Base-by-base conservation (phyloP, 2,888 invertebrate species). In the Micropterix aruncella region DNA sequence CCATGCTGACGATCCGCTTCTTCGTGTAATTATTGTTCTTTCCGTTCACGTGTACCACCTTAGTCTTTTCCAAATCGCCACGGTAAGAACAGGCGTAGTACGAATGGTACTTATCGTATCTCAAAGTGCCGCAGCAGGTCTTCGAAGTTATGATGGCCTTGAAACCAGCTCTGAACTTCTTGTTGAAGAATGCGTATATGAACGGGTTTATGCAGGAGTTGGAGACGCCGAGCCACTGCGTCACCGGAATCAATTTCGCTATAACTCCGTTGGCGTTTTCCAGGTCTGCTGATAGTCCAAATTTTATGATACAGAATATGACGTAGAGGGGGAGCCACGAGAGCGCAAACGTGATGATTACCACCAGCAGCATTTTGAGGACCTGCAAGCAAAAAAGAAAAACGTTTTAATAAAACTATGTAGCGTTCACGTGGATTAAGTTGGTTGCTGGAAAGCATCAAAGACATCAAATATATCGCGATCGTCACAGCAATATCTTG, bases 161-260 rank as follows among this genome's bases (percentile, higher is more conserved):
- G 55, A 74, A 74, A 3, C 74, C 74, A 18, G 61, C 57, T 37
- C 74, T 56, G 58, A 70, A 75, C 53, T 72, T 70, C 45, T 65
- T 62, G 56, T 74, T 73, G 60, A 74, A 73, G 55, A 73, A 73
- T 37, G 72, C 70, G 56, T 75, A 75, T 7, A 75, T 61, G 38
- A 74, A 61, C 1, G 75, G 75, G 55, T 75, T 75, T 53, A 74
- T 69, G 54, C 72, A 73, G 38, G 69, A 69, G 56, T 75, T 75
- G 45, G 71, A 65, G 1, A 69, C 62, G 1, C 73, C 74, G 18
- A 75, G 58, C 67, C 65, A 67, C 53, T 67, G 73, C 7, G 64
- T 68, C 16, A 74, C 53, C 1, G 74, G 74, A 2, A 65, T 55
- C 3, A 63, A 51, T 2, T 60, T 52, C 43, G 55, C 53, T 19